These are phyloP conservation scores for Semotilus atromaculatus DNA, from an alignment of 2,797 vertebrate species.

Conservation along the genomic window DNA sequence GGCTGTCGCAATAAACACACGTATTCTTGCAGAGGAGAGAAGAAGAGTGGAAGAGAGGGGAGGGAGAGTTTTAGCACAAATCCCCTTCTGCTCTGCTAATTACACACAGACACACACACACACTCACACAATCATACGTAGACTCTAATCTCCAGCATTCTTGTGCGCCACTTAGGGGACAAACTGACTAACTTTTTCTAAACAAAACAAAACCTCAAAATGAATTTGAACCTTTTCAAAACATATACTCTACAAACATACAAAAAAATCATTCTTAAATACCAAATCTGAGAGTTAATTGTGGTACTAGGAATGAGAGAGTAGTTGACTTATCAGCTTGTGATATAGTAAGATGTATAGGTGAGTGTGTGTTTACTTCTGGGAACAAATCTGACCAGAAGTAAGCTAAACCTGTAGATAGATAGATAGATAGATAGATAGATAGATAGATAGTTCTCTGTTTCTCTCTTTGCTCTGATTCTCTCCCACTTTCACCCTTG, in stretches of 20 bases:
- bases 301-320: background rate
- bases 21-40: conserved; percentile 34
- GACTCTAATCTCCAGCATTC: conserved; percentile 40
- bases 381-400: too few species aligned
- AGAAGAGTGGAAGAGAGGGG: conserved; percentile 51
- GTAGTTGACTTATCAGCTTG: background rate
- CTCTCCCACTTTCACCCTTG: conserved; percentile 25
- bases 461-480: conserved; percentile 18
- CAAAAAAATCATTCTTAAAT: background rate
- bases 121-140: conserved; percentile 9
- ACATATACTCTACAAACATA: background rate
- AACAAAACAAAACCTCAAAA: background rate
- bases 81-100: conserved; percentile 66
- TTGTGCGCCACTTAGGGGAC: conserved; percentile 49
- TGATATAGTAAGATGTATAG: too few species aligned
- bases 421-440: too few species aligned
- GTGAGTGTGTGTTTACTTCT: too few species aligned
- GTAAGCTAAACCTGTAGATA: background rate
- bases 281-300: background rate
- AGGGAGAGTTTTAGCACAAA: conserved; percentile 55
- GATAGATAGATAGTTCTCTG: background rate
- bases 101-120: conserved; percentile 50
- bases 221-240: background rate
- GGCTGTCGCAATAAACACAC: conserved; percentile 9
- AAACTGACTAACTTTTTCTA: conserved; percentile 34